Base-by-base conservation (phyloP, 2,888 invertebrate species). In the Eupeodes latifasciatus region DNA sequence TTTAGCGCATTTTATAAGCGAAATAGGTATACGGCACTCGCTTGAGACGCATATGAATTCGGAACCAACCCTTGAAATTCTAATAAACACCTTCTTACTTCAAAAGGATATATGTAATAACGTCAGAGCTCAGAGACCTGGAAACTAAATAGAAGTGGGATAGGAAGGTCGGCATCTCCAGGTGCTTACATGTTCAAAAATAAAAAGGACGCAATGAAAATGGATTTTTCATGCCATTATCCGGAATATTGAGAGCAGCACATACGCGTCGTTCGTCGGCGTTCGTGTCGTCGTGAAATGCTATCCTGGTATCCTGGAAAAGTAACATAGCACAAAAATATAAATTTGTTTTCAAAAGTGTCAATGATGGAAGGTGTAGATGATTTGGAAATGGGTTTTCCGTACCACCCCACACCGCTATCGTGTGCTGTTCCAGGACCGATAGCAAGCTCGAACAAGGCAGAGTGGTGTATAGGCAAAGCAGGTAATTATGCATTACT, bases 131-230 rank as follows among this genome's bases (percentile, higher is more conserved):
- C 57, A 44, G 71, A 71, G 55, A 71, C 71, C 55, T 55, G 57
- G 57, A 36, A 62, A 34, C 44, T 72, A 10, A 14, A 62, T 64
- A 27, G 71, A 53, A 40, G 6, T 40, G 9, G 40, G 40, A 40
- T 12, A 36, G 53, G 61, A 51, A 49, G 80, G 78, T 55, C 61
- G 77, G 77, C 90, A 90, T 84, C 75, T 86, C 40, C 67, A 77
- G 81, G 87, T 87, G 86, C 90, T 82, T 91, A 91, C 91, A 92
- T 92, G 92, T 90, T 91, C 90, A 90, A 91, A 91, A 91, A 91
- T 91, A 91, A 91, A 91, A 84, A 89, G 89, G 53, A 71, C 40
- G 57, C 72, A 76, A 83, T 67, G 66, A 72, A 80, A 86, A 86
- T 81, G 86, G 82, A 86, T 82, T 80, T 86, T 86, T 59, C 82